A percentile compares a stretch with the other conserved stretches of the same genome.
Evolutionary conservation across 2,888 invertebrate species (phyloP).

Genomic region (Teleiodes luculella): DNA sequence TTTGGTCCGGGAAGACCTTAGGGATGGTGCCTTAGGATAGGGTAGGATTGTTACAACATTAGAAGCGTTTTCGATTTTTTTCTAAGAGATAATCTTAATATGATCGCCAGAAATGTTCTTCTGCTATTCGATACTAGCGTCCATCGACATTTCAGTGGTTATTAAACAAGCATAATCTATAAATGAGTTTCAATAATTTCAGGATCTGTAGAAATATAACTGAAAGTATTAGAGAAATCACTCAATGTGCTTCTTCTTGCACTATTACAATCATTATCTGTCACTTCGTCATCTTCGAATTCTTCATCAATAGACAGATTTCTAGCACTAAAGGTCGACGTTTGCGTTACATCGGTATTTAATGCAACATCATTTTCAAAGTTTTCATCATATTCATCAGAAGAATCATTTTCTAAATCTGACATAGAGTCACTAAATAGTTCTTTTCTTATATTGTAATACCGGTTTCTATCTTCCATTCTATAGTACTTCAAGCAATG

Average conservation of each 20-base stretch:
- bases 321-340: slow-evolving; percentile 35
- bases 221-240: slow-evolving; percentile 28
- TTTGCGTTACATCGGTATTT: slow-evolving; percentile 29
- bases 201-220: slow-evolving; percentile 37
- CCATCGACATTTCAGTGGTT: too few species aligned
- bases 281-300: slow-evolving; percentile 23
- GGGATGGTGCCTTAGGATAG: too few species aligned
- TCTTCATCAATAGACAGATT: slow-evolving; percentile 35
- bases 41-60: too few species aligned
- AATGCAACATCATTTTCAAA: not conserved
- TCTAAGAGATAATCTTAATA: too few species aligned
- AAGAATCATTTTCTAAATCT: slow-evolving; percentile 22
- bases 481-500: slow-evolving; percentile 49
- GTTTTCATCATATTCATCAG: not conserved
- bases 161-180: slow-evolving; percentile 29
- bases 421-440: slow-evolving; percentile 33
- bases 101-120: too few species aligned
- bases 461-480: slow-evolving; percentile 40
- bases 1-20: too few species aligned
- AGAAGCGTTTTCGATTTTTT: too few species aligned
- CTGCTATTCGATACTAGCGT: too few species aligned
- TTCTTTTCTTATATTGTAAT: slow-evolving; percentile 42
- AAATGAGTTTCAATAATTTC: slow-evolving; percentile 56
- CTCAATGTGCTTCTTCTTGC: slow-evolving; percentile 27
- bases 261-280: slow-evolving; percentile 14